phyloP scores from a whole-genome alignment of 2,797 vertebrate species.

The Neosalanx taihuensis region DNA sequence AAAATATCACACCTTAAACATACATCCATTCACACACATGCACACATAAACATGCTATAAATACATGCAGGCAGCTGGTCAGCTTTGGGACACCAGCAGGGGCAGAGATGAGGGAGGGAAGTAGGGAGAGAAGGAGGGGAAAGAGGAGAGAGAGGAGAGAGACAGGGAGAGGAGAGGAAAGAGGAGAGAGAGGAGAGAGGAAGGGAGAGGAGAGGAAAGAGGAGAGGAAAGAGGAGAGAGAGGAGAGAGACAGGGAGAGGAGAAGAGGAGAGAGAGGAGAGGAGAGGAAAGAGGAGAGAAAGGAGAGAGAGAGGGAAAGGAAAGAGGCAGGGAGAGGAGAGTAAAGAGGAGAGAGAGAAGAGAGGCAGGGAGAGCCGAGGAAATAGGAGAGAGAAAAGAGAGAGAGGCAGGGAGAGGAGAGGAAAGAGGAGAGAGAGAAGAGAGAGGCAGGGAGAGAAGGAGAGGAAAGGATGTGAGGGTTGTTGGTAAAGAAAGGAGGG shows the following conservation, averaged over 20 bases:
- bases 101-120: neutral
- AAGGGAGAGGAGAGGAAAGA: neutral
- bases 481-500: too few species aligned
- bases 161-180: neutral
- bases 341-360: too few species aligned
- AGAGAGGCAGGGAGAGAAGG: neutral
- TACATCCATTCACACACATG: conserved; percentile 13
- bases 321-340: too few species aligned
- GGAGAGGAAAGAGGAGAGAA: neutral
- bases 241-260: neutral
- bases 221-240: neutral
- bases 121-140: neutral
- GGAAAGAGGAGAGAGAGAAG: neutral
- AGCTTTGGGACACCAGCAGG: conserved; percentile 16
- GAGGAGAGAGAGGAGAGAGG: neutral
- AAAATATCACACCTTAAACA: conserved; percentile 9
- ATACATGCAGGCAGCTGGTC: conserved; percentile 29
- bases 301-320: neutral
- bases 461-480: neutral
- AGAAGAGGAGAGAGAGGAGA: neutral
- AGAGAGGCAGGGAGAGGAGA: neutral
- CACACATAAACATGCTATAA: conserved; percentile 6
- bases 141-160: neutral
- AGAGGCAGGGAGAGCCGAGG: too few species aligned
- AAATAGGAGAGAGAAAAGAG: neutral